Conservation (phyloP, 2,797 vertebrate species). For the Limosa lapponica region DNA sequence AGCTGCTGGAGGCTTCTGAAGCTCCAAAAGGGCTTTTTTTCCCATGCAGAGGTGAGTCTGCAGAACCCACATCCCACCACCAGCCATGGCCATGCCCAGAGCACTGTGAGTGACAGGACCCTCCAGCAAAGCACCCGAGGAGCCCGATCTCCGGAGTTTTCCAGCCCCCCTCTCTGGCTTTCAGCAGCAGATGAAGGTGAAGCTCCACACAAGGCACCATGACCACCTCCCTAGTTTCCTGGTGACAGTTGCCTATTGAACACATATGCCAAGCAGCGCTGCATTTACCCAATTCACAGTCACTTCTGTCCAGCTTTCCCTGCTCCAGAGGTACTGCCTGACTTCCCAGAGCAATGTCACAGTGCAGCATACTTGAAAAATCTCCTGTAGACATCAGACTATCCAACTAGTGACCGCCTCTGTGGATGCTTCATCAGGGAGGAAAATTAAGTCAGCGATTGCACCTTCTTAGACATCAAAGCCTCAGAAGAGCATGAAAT, state of each 20-base stretch:
- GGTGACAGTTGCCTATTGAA: accelerated
- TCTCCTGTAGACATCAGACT: not conserved
- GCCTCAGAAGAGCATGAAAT: not conserved
- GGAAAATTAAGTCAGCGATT: not conserved
- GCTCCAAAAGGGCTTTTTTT: not conserved
- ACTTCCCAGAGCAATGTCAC: not conserved
- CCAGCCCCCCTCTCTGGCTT: not conserved
- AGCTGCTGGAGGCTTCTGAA: not conserved
- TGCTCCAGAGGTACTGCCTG: not conserved
- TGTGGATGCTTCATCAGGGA: not conserved
- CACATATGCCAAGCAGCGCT: not conserved
- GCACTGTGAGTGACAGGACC: accelerated
- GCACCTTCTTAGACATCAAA: not conserved
- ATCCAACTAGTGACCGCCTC: not conserved
- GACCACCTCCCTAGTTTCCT: not conserved
- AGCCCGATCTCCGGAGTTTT: not conserved
- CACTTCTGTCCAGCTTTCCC: not conserved
- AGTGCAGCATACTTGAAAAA: accelerated
- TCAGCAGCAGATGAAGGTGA: not conserved
- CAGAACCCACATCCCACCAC: accelerated
- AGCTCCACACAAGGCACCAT: accelerated
- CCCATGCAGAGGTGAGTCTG: not conserved
- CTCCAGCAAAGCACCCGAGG: not conserved
- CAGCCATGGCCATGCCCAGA: accelerated
- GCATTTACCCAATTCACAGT: not conserved